Evolutionary conservation across 1,140 invertebrate species (phyloP).

Genomic region (Elymnias hypermnestra): DNA sequence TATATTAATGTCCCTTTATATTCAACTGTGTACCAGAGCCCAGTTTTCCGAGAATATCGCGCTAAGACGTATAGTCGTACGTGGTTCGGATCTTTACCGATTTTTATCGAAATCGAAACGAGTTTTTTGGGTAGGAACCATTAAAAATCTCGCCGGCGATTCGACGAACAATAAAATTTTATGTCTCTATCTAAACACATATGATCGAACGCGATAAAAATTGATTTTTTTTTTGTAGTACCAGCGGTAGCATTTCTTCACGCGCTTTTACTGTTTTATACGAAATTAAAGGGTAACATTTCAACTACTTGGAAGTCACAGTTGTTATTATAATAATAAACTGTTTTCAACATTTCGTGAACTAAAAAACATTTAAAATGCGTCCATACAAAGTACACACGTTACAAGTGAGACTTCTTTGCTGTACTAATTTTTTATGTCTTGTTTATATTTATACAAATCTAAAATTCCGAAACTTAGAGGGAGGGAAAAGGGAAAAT

Average conservation of each 20-base stretch:
- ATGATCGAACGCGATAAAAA: constrained; percentile 47
- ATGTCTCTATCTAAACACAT: constrained; percentile 52
- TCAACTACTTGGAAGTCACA: constrained; percentile 12
- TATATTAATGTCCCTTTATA: constrained; percentile 50
- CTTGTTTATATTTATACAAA: too few species aligned
- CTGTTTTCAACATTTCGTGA: too few species aligned
- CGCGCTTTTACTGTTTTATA: constrained; percentile 17
- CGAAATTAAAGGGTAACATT: constrained; percentile 10
- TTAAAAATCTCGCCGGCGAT: constrained; percentile 44
- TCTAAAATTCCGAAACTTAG: too few species aligned
- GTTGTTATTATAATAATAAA: background rate
- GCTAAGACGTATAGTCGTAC: constrained; percentile 28
- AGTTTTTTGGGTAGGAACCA: constrained; percentile 45
- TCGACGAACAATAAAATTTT: constrained; percentile 63
- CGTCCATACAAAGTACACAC: too few species aligned
- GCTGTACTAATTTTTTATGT: too few species aligned
- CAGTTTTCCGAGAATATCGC: constrained; percentile 40
- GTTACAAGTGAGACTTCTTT: too few species aligned
- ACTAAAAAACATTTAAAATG: too few species aligned
- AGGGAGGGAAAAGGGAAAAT: too few species aligned
- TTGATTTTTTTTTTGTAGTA: constrained; percentile 29
- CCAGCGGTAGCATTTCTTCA: constrained; percentile 25
- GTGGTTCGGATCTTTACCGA: constrained; percentile 57
- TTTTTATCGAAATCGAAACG: constrained; percentile 62
- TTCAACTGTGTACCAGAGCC: constrained; percentile 25